phyloP scores from a whole-genome alignment of 2,797 vertebrate genomes.

The Hemitrygon akajei region DNA sequence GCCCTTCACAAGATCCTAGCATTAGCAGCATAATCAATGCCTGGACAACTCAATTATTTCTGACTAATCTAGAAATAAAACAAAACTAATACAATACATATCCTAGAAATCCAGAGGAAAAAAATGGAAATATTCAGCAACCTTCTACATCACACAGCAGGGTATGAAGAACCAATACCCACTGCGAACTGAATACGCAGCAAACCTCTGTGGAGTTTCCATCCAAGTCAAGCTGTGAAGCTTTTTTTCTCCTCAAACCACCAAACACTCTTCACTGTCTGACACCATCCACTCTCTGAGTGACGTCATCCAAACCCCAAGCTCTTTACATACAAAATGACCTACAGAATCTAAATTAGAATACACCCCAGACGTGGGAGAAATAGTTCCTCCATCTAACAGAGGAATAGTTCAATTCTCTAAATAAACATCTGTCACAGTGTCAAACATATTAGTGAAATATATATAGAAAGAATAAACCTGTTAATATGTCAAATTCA shows the following conservation, averaged over 20 bases:
- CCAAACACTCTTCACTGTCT: not conserved
- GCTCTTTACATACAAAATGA: not conserved
- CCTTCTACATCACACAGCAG: not conserved
- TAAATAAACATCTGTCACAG: not conserved
- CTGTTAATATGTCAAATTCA: not conserved
- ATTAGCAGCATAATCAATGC: not conserved
- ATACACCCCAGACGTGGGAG: not conserved
- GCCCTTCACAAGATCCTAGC: not conserved
- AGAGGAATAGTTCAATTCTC: not conserved
- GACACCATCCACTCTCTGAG: not conserved
- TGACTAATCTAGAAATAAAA: too few relatives aligned
- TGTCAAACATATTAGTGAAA: not conserved
- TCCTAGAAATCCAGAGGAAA: too few relatives aligned
- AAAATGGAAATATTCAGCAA: too few relatives aligned
- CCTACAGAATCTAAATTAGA: not conserved
- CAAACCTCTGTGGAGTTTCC: not conserved
- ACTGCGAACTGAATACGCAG: too few relatives aligned
- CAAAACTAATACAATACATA: too few relatives aligned
- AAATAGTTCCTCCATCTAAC: not conserved
- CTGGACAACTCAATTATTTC: not conserved
- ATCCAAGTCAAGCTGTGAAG: not conserved
- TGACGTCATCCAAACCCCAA: too few relatives aligned
- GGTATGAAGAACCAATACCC: not conserved
- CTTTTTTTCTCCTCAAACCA: not conserved
- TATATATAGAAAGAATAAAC: not conserved